Percentiles rank a stretch among this genome's conserved stretches.
These are phyloP conservation scores for Hirtodrosophila trivittata DNA, from an alignment of 2,888 invertebrate species.

Conservation along the genomic window DNA sequence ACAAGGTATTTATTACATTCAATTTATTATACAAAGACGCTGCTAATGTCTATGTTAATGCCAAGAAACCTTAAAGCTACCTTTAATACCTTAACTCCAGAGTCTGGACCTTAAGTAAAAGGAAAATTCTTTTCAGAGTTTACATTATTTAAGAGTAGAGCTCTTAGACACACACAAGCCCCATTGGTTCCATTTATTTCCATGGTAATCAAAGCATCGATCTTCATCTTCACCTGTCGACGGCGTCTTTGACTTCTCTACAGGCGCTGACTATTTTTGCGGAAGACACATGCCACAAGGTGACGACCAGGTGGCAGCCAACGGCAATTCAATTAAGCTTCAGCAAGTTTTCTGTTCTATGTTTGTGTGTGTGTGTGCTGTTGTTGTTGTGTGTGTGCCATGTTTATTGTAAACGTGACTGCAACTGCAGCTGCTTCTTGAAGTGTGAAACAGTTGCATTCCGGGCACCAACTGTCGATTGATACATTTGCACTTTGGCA, in stretches of 20 bases:
- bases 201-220: conserved; percentile 49
- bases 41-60: too few species aligned
- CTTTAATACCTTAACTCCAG: too few species aligned
- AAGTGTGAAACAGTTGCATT: conserved; percentile 30
- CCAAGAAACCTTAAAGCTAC: too few species aligned
- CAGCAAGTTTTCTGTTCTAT: background rate
- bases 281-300: conserved; percentile 20
- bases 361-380: conserved; percentile 19
- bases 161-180: too few species aligned
- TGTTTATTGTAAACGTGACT: conserved; percentile 77
- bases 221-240: conserved; percentile 49
- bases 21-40: too few species aligned
- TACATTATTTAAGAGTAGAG: too few species aligned
- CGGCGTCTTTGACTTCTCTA: conserved; percentile 45
- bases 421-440: conserved; percentile 25
- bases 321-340: conserved; percentile 9
- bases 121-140: too few species aligned
- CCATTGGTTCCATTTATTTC: conserved; percentile 18
- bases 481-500: conserved; percentile 75
- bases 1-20: too few species aligned
- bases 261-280: conserved; percentile 28
- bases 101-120: too few species aligned
- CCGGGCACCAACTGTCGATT: conserved; percentile 67
- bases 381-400: conserved; percentile 29
- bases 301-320: conserved; percentile 16